phyloP scores from a whole-genome alignment of 1,140 invertebrate genomes.

The Papilio glaucus region DNA sequence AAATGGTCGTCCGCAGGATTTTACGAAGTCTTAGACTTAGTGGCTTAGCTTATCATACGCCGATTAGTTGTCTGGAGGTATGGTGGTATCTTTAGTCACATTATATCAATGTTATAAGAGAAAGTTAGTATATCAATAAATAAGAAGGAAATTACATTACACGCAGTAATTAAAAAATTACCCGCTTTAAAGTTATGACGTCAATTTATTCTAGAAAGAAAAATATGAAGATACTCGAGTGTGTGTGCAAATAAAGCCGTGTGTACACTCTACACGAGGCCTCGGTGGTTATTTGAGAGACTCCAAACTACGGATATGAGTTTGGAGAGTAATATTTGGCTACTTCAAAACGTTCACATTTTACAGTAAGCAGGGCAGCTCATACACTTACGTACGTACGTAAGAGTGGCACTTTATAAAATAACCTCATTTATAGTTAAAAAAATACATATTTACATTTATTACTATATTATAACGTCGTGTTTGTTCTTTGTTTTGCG shows the following conservation, averaged over 20 bases:
- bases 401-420: not conserved
- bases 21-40: too few relatives aligned
- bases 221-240: not conserved
- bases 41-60: too few relatives aligned
- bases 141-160: too few relatives aligned
- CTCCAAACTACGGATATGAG: slow-evolving; percentile 12
- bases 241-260: not conserved
- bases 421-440: too few relatives aligned
- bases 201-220: not conserved
- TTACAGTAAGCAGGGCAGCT: not conserved
- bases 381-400: not conserved
- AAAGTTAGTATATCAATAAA: too few relatives aligned
- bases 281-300: not conserved
- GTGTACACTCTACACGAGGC: slow-evolving; percentile 5
- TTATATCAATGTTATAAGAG: too few relatives aligned
- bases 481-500: too few relatives aligned
- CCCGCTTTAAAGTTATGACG: not conserved
- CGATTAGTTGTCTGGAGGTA: too few relatives aligned
- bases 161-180: not conserved
- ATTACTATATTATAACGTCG: too few relatives aligned
- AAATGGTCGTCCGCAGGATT: too few relatives aligned
- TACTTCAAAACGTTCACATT: not conserved
- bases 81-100: too few relatives aligned
- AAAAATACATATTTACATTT: too few relatives aligned
- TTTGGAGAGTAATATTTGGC: not conserved